phyloP scores from a whole-genome alignment of 2,888 invertebrate species.

The Diachrysia chrysitis region DNA sequence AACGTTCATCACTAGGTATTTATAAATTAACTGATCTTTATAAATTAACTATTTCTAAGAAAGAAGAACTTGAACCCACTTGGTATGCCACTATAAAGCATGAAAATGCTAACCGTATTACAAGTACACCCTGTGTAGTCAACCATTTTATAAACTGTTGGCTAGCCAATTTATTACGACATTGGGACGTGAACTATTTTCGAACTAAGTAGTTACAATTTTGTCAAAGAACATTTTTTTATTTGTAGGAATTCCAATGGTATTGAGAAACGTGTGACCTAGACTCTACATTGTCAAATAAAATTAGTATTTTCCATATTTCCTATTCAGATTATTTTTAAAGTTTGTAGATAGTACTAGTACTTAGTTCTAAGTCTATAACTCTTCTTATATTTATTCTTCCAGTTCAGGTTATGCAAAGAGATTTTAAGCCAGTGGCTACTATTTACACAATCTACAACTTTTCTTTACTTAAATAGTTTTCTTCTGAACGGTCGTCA shows the following conservation, averaged over 20 bases:
- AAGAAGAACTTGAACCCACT: neutral
- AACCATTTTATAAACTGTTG: constrained; percentile 1
- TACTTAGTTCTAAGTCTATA: neutral
- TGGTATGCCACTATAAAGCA: neutral
- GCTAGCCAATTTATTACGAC: neutral
- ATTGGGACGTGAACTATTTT: constrained; percentile 1
- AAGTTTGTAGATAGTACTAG: neutral
- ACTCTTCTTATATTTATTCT: constrained; percentile 5
- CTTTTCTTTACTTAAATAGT: constrained; percentile 20
- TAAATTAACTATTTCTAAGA: neutral
- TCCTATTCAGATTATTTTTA: neutral
- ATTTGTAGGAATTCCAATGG: neutral
- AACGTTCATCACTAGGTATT: neutral
- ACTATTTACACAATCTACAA: constrained; percentile 20
- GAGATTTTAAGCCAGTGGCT: constrained; percentile 3
- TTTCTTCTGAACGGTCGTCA: constrained; percentile 20
- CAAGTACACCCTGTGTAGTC: constrained; percentile 3
- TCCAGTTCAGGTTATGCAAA: neutral
- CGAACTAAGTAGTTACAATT: neutral
- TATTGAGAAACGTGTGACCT: neutral
- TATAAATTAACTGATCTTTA: no score
- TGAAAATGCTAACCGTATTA: neutral
- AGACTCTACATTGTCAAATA: neutral
- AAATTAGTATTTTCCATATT: neutral
- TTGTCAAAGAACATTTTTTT: neutral